phyloP scores from a whole-genome alignment of 2,797 vertebrate genomes.

The Galago senegalensis region DNA sequence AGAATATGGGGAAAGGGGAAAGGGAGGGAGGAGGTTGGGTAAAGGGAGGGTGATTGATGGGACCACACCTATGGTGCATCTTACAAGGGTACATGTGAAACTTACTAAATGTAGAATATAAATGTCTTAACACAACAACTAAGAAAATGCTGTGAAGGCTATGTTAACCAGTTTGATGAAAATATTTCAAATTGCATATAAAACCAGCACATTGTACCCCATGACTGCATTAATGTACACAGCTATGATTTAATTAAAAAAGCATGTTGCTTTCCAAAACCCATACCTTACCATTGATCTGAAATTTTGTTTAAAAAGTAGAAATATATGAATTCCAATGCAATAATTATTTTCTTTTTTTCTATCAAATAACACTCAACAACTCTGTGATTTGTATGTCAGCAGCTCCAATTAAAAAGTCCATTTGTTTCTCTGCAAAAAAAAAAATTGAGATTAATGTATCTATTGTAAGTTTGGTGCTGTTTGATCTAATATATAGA shows the following conservation, averaged over 20 bases:
- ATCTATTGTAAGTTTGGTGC: not conserved
- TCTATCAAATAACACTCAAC: not conserved
- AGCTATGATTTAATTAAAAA: not conserved
- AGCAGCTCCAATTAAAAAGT: not conserved
- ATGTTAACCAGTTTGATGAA: too few species aligned
- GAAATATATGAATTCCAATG: not conserved
- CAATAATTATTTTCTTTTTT: not conserved
- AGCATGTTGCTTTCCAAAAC: not conserved
- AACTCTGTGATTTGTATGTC: not conserved
- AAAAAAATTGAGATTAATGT: conserved; percentile 9
- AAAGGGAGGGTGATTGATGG: too few species aligned
- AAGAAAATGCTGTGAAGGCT: too few species aligned
- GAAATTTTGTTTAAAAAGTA: not conserved
- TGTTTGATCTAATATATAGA: conserved; percentile 27
- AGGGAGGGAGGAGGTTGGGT: too few species aligned
- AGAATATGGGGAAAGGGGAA: too few species aligned
- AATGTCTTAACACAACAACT: too few species aligned
- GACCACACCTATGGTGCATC: too few species aligned
- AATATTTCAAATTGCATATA: too few species aligned
- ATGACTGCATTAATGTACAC: too few species aligned
- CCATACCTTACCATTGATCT: not conserved
- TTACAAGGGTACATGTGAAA: too few species aligned
- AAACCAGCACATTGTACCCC: too few species aligned
- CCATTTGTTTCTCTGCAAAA: not conserved
- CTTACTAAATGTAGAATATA: too few species aligned